Conservation (phyloP, 2,113 vertebrate species). For the Pygoscelis antarcticus region DNA sequence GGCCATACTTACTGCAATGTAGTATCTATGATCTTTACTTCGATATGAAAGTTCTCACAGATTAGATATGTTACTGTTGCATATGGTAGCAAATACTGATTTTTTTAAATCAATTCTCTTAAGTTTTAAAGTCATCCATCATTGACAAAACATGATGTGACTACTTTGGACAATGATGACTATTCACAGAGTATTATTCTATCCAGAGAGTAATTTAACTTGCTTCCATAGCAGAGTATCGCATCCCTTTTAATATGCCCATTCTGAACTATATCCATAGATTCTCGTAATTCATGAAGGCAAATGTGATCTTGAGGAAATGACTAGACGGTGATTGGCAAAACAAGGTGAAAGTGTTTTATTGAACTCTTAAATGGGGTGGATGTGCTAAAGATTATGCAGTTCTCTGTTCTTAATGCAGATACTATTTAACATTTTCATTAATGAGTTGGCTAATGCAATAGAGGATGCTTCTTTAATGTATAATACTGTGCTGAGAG, state of each 20-base stretch:
- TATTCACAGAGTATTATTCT: background rate
- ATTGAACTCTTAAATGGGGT: background rate
- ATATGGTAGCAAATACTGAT: background rate
- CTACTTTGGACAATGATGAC: background rate
- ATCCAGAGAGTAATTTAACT: background rate
- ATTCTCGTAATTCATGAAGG: background rate
- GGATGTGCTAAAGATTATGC: background rate
- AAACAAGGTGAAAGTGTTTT: background rate
- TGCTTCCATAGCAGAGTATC: background rate
- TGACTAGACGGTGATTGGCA: background rate
- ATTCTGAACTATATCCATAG: background rate
- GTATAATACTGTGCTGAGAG: background rate
- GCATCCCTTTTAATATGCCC: background rate
- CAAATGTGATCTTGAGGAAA: background rate
- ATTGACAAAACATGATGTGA: background rate
- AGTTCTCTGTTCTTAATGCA: background rate
- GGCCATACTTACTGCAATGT: background rate
- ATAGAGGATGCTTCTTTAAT: background rate
- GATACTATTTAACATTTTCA: background rate
- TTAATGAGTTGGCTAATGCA: background rate
- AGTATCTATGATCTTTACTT: background rate
- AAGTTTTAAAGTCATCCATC: background rate
- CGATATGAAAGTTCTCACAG: background rate
- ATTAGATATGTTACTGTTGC: background rate
- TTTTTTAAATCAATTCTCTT: background rate